A percentile compares a stretch with the other conserved stretches of the same genome.
Evolutionary conservation across 2,888 invertebrate genomes (phyloP).

Genomic region (Trichogramma dendrolimi): DNA sequence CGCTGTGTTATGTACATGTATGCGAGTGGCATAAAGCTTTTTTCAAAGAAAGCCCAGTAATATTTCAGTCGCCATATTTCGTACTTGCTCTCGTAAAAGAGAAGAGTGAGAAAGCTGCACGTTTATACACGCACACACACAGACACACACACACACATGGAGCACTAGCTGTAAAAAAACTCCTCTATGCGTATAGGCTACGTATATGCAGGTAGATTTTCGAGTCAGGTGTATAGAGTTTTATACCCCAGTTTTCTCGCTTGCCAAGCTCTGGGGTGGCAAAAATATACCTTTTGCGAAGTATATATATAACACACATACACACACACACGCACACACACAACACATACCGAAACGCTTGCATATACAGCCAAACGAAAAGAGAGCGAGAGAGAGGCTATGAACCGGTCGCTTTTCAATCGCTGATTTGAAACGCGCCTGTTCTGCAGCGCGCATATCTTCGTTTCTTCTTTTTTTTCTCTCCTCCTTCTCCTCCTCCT

Average conservation of each 20-base stretch:
- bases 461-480: not conserved
- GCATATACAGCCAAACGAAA: not conserved
- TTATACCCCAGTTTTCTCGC: constrained; percentile 18
- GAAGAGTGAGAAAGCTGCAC: constrained; percentile 3
- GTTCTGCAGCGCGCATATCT: not conserved
- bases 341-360: not conserved
- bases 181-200: too few species aligned
- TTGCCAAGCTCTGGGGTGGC: not conserved
- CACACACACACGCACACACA: not conserved
- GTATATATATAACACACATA: not conserved
- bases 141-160: not conserved
- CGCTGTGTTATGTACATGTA: not conserved
- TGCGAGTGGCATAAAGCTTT: constrained; percentile 5
- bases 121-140: not conserved
- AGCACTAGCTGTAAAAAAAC: not conserved
- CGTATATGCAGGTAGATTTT: constrained; percentile 5
- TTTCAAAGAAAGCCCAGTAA: constrained; percentile 24
- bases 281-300: constrained; percentile 11
- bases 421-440: constrained; percentile 19
- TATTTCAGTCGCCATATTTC: constrained; percentile 26
- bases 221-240: not conserved
- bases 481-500: not conserved
- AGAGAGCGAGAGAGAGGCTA: not conserved
- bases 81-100: not conserved
- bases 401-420: constrained; percentile 21